Evolutionary conservation across 2,888 invertebrate species (phyloP).

Genomic region (Patella depressa): DNA sequence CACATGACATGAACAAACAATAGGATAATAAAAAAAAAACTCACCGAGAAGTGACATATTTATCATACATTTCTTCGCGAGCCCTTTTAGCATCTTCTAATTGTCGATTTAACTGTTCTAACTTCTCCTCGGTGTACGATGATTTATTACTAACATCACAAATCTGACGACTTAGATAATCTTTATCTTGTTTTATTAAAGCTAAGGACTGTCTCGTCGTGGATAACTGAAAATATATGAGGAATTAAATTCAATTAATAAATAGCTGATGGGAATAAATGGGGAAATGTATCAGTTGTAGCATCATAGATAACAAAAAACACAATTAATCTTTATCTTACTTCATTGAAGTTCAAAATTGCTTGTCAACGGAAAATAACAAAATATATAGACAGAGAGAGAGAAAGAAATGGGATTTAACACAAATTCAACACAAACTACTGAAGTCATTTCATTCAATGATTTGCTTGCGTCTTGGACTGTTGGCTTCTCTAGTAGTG

Average conservation of each 20-base stretch:
- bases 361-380: no score
- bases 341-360: no score
- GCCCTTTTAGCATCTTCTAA: constrained; percentile 67
- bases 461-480: no score
- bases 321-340: background rate
- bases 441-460: no score
- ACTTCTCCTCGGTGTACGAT: constrained; percentile 63
- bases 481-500: no score
- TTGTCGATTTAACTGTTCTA: constrained; percentile 57
- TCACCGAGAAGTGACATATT: constrained; percentile 70
- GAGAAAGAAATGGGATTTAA: no score
- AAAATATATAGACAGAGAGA: no score
- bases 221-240: constrained; percentile 47
- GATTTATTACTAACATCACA: constrained; percentile 59
- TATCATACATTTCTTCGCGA: constrained; percentile 70
- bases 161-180: constrained; percentile 67
- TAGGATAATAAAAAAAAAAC: background rate
- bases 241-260: background rate
- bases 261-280: no score
- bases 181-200: constrained; percentile 69
- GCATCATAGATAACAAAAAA: constrained; percentile 1
- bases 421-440: no score
- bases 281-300: no score
- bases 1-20: no score
- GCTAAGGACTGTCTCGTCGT: constrained; percentile 62